Conservation (phyloP, 2,888 invertebrate genomes). For the Xylota sylvarum region DNA sequence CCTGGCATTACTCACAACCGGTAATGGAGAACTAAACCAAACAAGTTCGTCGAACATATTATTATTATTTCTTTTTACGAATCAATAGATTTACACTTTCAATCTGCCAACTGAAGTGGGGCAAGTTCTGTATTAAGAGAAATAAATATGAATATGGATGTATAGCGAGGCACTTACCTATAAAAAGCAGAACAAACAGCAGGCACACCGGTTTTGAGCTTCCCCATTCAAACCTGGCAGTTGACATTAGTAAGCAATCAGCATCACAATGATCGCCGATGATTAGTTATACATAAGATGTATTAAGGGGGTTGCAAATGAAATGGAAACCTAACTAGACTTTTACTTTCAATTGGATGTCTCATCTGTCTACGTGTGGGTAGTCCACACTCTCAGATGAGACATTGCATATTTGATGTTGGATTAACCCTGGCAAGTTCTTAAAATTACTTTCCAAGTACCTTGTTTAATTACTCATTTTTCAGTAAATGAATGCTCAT, state of each 20-base stretch:
- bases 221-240: conserved; percentile 2
- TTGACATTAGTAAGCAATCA: neutral
- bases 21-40: neutral
- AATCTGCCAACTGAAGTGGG: neutral
- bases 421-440: conserved; percentile 8
- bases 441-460: conserved; percentile 4
- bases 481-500: neutral
- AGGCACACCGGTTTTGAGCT: conserved; percentile 9
- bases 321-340: neutral
- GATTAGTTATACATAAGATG: neutral
- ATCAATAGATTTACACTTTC: neutral
- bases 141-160: neutral
- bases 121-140: no score
- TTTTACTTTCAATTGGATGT: neutral
- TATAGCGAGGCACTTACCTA: neutral
- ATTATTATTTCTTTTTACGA: neutral
- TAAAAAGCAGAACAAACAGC: neutral
- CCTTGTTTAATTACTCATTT: neutral
- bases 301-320: neutral
- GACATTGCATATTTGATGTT: neutral
- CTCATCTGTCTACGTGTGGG: neutral
- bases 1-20: neutral
- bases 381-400: no score
- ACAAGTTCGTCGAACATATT: conserved; percentile 6
- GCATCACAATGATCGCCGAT: neutral